phyloP scores from a whole-genome alignment of 2,888 invertebrate genomes.

The Eristalis tenax region DNA sequence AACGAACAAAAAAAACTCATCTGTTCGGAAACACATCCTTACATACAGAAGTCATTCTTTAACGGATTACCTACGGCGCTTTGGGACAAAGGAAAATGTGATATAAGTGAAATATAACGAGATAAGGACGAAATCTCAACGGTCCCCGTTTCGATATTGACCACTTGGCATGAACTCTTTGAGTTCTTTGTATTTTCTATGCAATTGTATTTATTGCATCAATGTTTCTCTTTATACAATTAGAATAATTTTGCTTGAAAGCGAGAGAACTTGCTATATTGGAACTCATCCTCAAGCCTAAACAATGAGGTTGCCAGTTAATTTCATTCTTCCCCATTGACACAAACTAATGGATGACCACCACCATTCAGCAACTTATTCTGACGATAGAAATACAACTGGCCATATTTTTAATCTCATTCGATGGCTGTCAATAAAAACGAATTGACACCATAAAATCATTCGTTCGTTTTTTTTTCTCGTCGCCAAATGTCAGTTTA shows the following conservation, averaged over 20 bases:
- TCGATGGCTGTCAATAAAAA: constrained; percentile 74
- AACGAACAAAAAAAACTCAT: constrained; percentile 46
- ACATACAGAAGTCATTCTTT: constrained; percentile 38
- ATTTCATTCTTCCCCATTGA: constrained; percentile 46
- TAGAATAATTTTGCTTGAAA: not conserved
- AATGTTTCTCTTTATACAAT: not conserved
- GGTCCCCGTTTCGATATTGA: not conserved
- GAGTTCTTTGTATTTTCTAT: not conserved
- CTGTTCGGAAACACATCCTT: constrained; percentile 40
- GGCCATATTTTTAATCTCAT: constrained; percentile 75
- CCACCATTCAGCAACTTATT: constrained; percentile 43
- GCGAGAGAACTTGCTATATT: not conserved
- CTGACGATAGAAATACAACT: constrained; percentile 57
- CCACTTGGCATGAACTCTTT: not conserved
- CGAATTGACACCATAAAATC: constrained; percentile 74
- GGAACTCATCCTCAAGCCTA: not conserved
- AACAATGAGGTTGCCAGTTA: not conserved
- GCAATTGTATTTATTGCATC: not conserved
- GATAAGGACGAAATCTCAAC: constrained; percentile 10
- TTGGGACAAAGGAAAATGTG: constrained; percentile 43
- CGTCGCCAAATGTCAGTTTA: constrained; percentile 58
- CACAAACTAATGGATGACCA: constrained; percentile 21
- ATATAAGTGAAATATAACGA: constrained; percentile 56
- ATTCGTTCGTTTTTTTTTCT: constrained; percentile 49
- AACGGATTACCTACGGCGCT: constrained; percentile 45